A percentile compares a stretch with the other conserved stretches of the same genome.
These are phyloP conservation scores for Netelia fuscicornis DNA, from an alignment of 2,888 invertebrate species.

Conservation along the genomic window DNA sequence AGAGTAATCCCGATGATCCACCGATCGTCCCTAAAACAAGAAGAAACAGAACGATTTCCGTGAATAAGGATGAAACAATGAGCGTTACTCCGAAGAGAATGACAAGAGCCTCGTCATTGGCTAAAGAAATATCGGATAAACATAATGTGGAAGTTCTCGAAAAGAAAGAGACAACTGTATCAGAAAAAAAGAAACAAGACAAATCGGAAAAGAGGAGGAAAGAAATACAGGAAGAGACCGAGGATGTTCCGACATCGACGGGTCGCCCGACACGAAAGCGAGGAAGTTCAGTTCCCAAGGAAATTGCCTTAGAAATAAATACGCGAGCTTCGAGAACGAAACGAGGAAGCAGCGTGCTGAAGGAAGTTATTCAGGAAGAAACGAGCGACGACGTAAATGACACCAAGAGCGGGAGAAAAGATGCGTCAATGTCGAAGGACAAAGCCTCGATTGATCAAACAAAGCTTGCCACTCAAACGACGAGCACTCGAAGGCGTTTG, in stretches of 20 bases:
- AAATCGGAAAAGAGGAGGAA: constrained; percentile 28
- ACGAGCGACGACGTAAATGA: constrained; percentile 19
- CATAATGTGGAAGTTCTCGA: constrained; percentile 10
- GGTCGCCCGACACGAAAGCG: constrained; percentile 68
- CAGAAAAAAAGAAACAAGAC: constrained; percentile 7
- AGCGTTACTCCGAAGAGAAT: constrained; percentile 46
- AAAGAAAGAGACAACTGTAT: constrained; percentile 8
- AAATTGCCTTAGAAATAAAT: constrained; percentile 65
- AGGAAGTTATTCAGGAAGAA: constrained; percentile 74
- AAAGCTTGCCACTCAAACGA: constrained; percentile 65
- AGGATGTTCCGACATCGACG: neutral
- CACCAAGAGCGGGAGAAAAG: constrained; percentile 1
- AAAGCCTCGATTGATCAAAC: constrained; percentile 9
- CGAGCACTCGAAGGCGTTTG: constrained; percentile 74
- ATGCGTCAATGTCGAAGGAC: constrained; percentile 13
- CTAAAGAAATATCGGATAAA: constrained; percentile 60
- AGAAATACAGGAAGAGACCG: constrained; percentile 14
- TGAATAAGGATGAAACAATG: neutral
- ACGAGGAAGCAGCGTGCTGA: constrained; percentile 69
- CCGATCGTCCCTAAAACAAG: constrained; percentile 52
- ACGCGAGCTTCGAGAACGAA: constrained; percentile 64
- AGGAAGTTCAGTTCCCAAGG: constrained; percentile 77
- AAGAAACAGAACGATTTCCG: constrained; percentile 43
- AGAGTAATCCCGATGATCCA: constrained; percentile 57
- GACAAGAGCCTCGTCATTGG: constrained; percentile 64